Base-by-base conservation (phyloP, 2,797 vertebrate species). In the Lacerta bilineata region DNA sequence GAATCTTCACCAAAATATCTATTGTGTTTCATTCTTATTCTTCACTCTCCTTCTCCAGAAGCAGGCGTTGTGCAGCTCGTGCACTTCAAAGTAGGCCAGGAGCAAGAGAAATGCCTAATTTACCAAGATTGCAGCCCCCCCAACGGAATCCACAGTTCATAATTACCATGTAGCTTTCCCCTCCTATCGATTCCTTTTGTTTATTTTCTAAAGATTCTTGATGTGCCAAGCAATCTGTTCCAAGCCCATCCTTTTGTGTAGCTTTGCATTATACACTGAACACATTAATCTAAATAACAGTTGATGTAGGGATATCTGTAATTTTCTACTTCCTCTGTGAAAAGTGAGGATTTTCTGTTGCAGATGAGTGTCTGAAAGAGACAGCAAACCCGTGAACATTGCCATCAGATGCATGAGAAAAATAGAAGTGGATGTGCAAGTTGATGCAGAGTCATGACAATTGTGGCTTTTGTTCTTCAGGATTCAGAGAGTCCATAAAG, bases 111-210 rank as follows among this genome's bases (percentile, higher is more conserved):
- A 75, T 64, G 71, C 29, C 8, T 74, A 83, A 76, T 66, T 76
- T 87, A 76, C 77, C 41, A 87, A 66, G 55, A 81, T 64, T 75
- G 81, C 61, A 82, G 86, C 15, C 69, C n/a, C n/a, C 79, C 79
- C 50, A 74, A 74, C 50, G n/a, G 68, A 87, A 74, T 74, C 78
- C 3, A 50, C 39, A 76, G 71, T 76, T 87, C 61, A 66, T 87
- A 76, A 87, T 83, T 82, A 43, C 29, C 50, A 27, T 75, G 29
- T 46, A 82, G 75, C 79, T 64, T 87, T 39, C 61, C 59, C 80
- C 36, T 75, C 39, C 39, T 76, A 66, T 83, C 29, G 69, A 76
- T 83, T 83, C 50, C 29, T 75, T 83, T 80, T 87, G 68, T 87
- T 84, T 74, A n/a, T 77, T 77, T 77, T 50, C 72, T 68, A 88